Conservation (phyloP, 2,888 invertebrate species). For the Bembecia ichneumoniformis region DNA sequence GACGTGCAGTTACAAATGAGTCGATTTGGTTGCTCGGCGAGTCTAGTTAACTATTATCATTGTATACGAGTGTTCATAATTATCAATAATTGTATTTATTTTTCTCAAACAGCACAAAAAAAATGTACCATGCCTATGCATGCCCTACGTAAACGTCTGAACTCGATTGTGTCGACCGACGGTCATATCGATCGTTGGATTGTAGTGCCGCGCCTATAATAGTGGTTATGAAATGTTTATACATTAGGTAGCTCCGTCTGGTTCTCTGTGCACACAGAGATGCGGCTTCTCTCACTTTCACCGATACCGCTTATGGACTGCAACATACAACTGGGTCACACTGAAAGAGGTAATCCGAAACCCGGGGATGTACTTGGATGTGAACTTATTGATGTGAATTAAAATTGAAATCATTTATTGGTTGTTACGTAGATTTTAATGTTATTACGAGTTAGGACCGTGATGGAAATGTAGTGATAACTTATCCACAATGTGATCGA, state of each 20-base stretch:
- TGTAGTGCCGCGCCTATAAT: constrained; percentile 21
- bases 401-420: too few species aligned
- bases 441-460: too few species aligned
- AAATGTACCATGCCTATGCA: neutral
- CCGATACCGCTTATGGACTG: constrained; percentile 30
- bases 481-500: constrained; percentile 21
- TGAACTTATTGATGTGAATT: constrained; percentile 14
- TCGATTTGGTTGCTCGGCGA: too few species aligned
- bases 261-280: constrained; percentile 30
- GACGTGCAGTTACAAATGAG: too few species aligned
- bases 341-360: constrained; percentile 28
- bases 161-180: constrained; percentile 20
- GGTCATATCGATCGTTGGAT: constrained; percentile 35
- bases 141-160: neutral
- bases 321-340: constrained; percentile 41
- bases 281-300: constrained; percentile 57
- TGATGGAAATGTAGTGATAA: constrained; percentile 10
- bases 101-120: neutral
- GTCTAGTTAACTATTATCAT: too few species aligned
- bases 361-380: constrained; percentile 7
- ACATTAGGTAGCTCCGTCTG: constrained; percentile 26
- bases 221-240: constrained; percentile 53
- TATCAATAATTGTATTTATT: too few species aligned
- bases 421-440: too few species aligned
- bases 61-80: too few species aligned